These are phyloP conservation scores for Drosophila buzzatii DNA, from an alignment of 2,888 invertebrate genomes.

Conservation along the genomic window DNA sequence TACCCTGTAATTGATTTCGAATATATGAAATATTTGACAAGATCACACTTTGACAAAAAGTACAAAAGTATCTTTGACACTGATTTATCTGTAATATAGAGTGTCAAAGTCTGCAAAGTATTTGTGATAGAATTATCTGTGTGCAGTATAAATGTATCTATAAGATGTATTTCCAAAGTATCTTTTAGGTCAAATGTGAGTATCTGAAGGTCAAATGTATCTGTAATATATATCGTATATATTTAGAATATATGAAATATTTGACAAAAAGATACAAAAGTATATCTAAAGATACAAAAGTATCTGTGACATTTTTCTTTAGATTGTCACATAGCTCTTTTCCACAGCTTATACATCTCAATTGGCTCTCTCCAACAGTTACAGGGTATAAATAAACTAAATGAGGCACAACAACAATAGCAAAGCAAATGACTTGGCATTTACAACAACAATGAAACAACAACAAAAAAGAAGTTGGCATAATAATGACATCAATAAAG, in stretches of 20 bases:
- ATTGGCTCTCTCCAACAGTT: background rate
- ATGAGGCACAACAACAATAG: constrained; percentile 56
- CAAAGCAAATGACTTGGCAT: constrained; percentile 60
- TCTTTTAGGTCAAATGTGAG: background rate
- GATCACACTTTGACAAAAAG: background rate
- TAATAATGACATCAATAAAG: constrained; percentile 77
- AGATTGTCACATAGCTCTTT: background rate
- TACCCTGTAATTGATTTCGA: background rate
- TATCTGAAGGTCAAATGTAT: background rate
- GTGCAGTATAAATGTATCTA: background rate
- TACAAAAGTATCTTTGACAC: background rate
- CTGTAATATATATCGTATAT: background rate
- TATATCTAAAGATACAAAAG: no score
- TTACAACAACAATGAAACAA: constrained; percentile 30
- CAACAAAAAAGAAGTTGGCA: constrained; percentile 52
- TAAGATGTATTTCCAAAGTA: background rate
- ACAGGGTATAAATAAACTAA: constrained; percentile 35
- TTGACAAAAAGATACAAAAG: no score
- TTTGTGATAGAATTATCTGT: background rate
- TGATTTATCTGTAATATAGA: background rate
- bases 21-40: background rate
- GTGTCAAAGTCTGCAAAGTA: background rate
- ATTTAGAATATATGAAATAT: no score
- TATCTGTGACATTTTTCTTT: no score
- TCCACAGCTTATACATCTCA: background rate